Conservation (phyloP, 1,140 invertebrate species). For the Drosophila repletoides region DNA sequence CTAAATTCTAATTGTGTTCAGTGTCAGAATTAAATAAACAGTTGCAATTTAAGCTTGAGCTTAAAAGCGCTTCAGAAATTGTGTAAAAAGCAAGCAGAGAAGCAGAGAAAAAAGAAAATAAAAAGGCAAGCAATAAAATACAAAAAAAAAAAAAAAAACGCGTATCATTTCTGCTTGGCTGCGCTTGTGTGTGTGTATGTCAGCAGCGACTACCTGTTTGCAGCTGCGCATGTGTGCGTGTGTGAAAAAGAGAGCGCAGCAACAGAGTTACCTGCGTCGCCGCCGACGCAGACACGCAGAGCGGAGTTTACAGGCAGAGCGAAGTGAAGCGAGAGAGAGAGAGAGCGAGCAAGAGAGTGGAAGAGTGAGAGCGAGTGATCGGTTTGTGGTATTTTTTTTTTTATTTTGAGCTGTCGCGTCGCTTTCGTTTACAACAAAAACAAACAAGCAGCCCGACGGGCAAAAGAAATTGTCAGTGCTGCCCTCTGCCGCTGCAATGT, state of each 20-base stretch:
- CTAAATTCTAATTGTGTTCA: constrained; percentile 15
- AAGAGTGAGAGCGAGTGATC: constrained; percentile 35
- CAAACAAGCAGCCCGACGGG: constrained; percentile 32
- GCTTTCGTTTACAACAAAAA: constrained; percentile 72
- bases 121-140: constrained; percentile 25
- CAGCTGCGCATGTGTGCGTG: constrained; percentile 23
- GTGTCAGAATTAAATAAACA: not conserved
- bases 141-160: constrained; percentile 53
- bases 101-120: not conserved
- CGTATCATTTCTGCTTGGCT: constrained; percentile 66
- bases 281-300: constrained; percentile 21
- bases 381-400: constrained; percentile 4
- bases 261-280: constrained; percentile 50
- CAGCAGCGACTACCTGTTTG: constrained; percentile 74
- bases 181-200: constrained; percentile 47
- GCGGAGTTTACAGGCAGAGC: constrained; percentile 7
- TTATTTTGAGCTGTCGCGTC: constrained; percentile 50
- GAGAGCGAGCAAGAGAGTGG: constrained; percentile 10
- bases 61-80: constrained; percentile 10
- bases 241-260: constrained; percentile 17
- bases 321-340: not conserved
- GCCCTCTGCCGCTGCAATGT: constrained; percentile 47
- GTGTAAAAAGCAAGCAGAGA: not conserved
- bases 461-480: constrained; percentile 53
- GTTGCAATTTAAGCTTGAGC: not conserved